A percentile compares a stretch with the other conserved stretches of the same genome.
Conservation (phyloP, 2,797 vertebrate genomes). For the Micrastur ruficollis region DNA sequence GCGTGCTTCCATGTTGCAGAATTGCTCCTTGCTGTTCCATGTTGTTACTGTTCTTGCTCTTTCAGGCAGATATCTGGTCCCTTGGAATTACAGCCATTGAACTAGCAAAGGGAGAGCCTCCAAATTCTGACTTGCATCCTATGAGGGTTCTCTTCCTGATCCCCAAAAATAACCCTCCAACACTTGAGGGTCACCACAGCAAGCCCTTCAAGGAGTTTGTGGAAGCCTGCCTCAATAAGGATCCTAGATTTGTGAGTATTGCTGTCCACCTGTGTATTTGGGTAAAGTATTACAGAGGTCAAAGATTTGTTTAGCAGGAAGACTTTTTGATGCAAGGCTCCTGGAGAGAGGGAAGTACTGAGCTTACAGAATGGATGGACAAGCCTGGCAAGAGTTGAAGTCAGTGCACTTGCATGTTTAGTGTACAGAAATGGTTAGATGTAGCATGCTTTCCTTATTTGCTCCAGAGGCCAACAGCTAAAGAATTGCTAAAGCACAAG, state of each 20-base stretch:
- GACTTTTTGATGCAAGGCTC: background rate
- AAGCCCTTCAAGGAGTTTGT: constrained; percentile 99
- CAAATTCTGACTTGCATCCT: constrained; percentile 96
- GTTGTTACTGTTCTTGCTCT: background rate
- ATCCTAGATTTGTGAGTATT: constrained; percentile 93
- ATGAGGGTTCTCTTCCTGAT: constrained; percentile 99
- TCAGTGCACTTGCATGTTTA: background rate
- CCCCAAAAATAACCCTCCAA: constrained; percentile 97
- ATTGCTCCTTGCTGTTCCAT: background rate
- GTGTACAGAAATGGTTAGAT: background rate
- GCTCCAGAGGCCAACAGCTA: constrained; percentile 84
- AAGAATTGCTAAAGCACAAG: constrained; percentile 87
- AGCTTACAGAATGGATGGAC: background rate
- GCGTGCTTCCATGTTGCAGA: background rate
- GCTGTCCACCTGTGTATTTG: background rate
- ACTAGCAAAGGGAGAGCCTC: constrained; percentile 95
- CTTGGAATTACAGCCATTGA: constrained; percentile 99
- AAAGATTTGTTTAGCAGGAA: background rate
- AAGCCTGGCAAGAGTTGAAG: background rate
- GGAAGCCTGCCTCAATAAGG: constrained; percentile 98
- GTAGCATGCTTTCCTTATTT: background rate
- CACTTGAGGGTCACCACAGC: constrained; percentile 94
- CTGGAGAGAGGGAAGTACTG: background rate
- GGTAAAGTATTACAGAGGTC: background rate
- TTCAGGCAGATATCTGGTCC: constrained; percentile 98